Evolutionary conservation across 2,888 invertebrate genomes (phyloP).

Genomic region (Leptinotarsa tumamoca): DNA sequence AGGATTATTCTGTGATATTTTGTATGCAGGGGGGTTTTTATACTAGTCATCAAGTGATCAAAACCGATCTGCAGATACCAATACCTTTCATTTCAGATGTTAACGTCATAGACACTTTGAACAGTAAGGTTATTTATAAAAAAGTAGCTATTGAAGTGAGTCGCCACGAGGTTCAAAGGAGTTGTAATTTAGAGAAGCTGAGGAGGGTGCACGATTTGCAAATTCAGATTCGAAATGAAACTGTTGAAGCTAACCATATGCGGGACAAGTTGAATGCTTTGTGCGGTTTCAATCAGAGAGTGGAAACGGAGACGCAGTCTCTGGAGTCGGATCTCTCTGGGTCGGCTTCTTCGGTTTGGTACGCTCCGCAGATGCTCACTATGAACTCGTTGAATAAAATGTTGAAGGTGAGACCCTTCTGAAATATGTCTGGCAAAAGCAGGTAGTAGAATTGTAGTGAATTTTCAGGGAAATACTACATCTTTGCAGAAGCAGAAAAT

Average conservation of each 20-base stretch:
- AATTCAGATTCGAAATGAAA: constrained; percentile 78
- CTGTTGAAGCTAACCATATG: constrained; percentile 72
- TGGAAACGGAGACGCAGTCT: constrained; percentile 35
- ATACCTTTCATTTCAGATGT: constrained; percentile 60
- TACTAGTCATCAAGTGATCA: constrained; percentile 70
- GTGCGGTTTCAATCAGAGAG: constrained; percentile 47
- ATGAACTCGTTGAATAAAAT: constrained; percentile 65
- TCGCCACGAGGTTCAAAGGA: constrained; percentile 75
- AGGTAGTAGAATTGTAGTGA: not conserved
- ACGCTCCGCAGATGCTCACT: constrained; percentile 63
- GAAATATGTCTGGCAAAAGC: not conserved
- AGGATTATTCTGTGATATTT: constrained; percentile 82
- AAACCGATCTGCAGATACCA: constrained; percentile 58
- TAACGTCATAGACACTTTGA: constrained; percentile 58
- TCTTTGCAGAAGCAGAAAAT: constrained; percentile 75
- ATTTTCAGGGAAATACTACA: constrained; percentile 70
- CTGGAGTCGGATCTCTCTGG: constrained; percentile 40
- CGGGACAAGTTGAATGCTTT: constrained; percentile 63
- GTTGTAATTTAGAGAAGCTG: constrained; percentile 80
- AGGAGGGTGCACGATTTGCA: constrained; percentile 77
- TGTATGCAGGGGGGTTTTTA: constrained; percentile 91
- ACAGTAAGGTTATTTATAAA: constrained; percentile 57
- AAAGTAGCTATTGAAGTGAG: constrained; percentile 69
- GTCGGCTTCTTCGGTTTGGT: constrained; percentile 53
- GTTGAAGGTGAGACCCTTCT: constrained; percentile 57